Base-by-base conservation (phyloP, 1,140 invertebrate species). In the Pseudomyrmex concolor region DNA sequence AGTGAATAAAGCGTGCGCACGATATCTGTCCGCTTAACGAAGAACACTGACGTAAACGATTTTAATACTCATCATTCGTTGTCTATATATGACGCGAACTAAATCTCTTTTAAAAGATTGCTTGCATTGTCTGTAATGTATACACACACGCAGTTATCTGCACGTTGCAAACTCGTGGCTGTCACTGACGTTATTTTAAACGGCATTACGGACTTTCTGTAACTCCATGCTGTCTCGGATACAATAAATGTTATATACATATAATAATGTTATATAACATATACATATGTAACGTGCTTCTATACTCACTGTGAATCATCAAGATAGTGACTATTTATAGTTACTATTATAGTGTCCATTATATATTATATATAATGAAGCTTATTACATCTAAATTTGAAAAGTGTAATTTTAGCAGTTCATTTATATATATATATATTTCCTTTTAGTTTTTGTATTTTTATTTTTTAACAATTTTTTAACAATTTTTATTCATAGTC, bases 61-160 rank as follows among this genome's bases (percentile, higher is more conserved):
- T 80, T 80, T 80, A 80, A 80, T 80, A 80, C 66, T 80, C 76
- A 70, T 80, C 76, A 71, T 80, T 66, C 66, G 57, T 51, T 51
- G 76, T 57, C 51, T 25, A 17, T 78, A 70, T 57, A 68, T 64
- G 51, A 48, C 76, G 51, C 76, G 13, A 70, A 80, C 51, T 70
- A 59, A 66, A 80, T 80, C 55, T 80, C 76, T 80, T 80, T 80
- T 80, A 71, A 80, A 80, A 80, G 76, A 80, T 71, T 66, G 66
- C 54, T 48, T 66, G 76, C 54, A 80, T 80, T 80, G 66, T 80
- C 9, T 55, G 54, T 19, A 55, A 70, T 80, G 66, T 71, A 80
- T 80, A 55, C 66, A 43, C 43, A 80, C 76, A 57, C 48, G 50
- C 72, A 50, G 66, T 80, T 80, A 80, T 80, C 76, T 50, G 43